These are phyloP conservation scores for Periplaneta americana DNA, from an alignment of 1,140 invertebrate species.

Conservation along the genomic window DNA sequence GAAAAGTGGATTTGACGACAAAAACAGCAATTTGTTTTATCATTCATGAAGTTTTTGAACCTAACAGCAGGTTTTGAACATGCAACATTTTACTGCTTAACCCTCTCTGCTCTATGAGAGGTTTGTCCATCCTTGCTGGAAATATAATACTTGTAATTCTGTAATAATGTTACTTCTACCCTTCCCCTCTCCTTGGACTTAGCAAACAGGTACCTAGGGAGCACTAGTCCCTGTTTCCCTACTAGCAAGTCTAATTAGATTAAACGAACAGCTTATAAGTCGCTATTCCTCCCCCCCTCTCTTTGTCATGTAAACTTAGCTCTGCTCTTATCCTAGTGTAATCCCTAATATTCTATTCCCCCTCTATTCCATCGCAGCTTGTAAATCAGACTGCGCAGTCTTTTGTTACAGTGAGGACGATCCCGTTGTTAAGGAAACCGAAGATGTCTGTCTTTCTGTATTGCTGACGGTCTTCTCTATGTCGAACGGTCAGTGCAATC, in stretches of 20 bases:
- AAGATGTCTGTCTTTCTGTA: background rate
- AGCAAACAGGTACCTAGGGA: too few species aligned
- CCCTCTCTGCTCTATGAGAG: too few species aligned
- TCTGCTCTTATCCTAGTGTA: background rate
- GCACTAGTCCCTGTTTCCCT: too few species aligned
- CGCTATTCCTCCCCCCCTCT: background rate
- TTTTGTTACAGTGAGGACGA: background rate
- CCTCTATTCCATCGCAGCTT: background rate
- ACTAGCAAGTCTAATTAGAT: background rate
- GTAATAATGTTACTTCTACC: too few species aligned
- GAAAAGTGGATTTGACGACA: too few species aligned
- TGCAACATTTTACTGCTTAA: too few species aligned
- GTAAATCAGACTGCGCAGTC: background rate
- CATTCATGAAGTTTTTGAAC: too few species aligned
- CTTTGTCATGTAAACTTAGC: background rate
- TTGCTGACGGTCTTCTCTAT: background rate
- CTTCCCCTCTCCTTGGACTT: too few species aligned
- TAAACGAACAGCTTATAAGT: background rate
- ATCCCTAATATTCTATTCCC: background rate
- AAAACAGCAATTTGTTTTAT: too few species aligned
- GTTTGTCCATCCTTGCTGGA: too few species aligned
- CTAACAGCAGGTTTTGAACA: too few species aligned
- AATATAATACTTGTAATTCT: too few species aligned
- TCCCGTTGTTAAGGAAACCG: background rate
- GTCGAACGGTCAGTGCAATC: background rate